Conservation (phyloP, 2,888 invertebrate species). For the Hirtodrosophila confusa region DNA sequence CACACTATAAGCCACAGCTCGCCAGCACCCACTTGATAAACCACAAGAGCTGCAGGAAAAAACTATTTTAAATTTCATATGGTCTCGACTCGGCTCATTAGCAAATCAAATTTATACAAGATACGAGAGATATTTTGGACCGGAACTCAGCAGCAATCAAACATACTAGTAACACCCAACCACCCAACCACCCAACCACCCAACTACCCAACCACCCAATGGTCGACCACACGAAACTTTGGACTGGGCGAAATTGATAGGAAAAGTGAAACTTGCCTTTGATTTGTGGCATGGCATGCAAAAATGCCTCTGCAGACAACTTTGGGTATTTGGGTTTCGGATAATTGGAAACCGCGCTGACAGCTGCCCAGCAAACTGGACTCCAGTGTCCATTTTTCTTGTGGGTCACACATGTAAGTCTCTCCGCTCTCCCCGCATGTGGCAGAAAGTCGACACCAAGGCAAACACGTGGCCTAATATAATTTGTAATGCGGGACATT, state of each 20-base stretch:
- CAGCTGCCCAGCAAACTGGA: conserved; percentile 45
- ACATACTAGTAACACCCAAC: neutral
- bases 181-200: conserved; percentile 5
- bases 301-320: conserved; percentile 47
- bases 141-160: conserved; percentile 30
- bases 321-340: conserved; percentile 51
- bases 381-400: conserved; percentile 28
- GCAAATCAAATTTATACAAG: conserved; percentile 74
- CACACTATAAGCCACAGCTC: conserved; percentile 56
- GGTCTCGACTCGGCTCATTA: conserved; percentile 59
- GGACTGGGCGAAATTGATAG: conserved; percentile 58
- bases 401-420: conserved; percentile 4
- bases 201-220: conserved; percentile 19
- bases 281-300: conserved; percentile 52
- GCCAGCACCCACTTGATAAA: conserved; percentile 63
- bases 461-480: conserved; percentile 25
- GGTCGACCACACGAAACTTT: conserved; percentile 66
- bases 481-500: conserved; percentile 7
- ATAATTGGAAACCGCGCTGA: conserved; percentile 66
- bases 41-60: conserved; percentile 48
- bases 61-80: conserved; percentile 73
- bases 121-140: conserved; percentile 20
- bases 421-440: neutral
- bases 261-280: conserved; percentile 57
- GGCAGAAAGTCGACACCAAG: conserved; percentile 21